phyloP scores from a whole-genome alignment of 2,113 vertebrate species.

The Neopipo cinnamomea region DNA sequence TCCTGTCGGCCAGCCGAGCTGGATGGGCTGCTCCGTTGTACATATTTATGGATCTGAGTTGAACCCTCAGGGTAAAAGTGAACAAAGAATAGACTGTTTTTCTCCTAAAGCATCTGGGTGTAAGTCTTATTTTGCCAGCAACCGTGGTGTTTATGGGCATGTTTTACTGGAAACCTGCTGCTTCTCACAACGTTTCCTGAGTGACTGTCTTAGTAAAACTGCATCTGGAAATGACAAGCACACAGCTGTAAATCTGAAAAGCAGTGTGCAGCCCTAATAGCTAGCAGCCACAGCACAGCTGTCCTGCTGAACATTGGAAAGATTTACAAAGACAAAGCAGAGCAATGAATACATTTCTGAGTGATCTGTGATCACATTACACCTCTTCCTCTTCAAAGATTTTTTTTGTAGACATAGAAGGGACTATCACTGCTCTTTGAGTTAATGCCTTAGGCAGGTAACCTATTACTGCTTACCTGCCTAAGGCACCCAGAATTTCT shows the following conservation, averaged over 20 bases:
- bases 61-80: slow-evolving; percentile 65
- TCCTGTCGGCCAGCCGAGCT: not conserved
- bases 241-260: slow-evolving; percentile 77
- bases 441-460: not conserved
- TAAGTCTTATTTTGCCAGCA: slow-evolving; percentile 77
- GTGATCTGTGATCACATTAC: not conserved
- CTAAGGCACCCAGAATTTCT: not conserved
- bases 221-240: slow-evolving; percentile 81
- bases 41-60: slow-evolving; percentile 40
- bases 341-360: slow-evolving; percentile 19
- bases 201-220: slow-evolving; percentile 77
- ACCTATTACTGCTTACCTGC: not conserved
- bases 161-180: slow-evolving; percentile 83
- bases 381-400: not conserved
- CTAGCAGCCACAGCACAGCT: slow-evolving; percentile 69
- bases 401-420: not conserved
- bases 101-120: slow-evolving; percentile 73
- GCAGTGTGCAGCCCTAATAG: slow-evolving; percentile 75
- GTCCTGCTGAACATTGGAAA: slow-evolving; percentile 64
- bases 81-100: slow-evolving; percentile 73
- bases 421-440: not conserved
- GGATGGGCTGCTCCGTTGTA: slow-evolving; percentile 26
- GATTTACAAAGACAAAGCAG: slow-evolving; percentile 71
- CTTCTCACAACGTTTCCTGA: slow-evolving; percentile 78
- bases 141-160: slow-evolving; percentile 78